Evolutionary conservation across 1,140 invertebrate species (phyloP), one percentile per base, ranked within the genome.

Genomic region (Hyphantria cunea): DNA sequence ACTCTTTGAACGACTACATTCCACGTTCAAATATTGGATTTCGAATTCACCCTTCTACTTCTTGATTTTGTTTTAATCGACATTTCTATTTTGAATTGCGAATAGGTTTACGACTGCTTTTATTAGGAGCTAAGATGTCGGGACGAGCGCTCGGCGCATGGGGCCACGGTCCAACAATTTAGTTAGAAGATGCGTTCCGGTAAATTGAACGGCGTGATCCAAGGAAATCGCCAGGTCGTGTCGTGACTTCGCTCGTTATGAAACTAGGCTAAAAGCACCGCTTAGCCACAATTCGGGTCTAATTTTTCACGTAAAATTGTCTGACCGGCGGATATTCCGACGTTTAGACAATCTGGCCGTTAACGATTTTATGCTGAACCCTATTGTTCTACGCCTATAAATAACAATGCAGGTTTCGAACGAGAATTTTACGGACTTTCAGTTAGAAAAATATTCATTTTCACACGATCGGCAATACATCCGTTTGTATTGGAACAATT

Each of bases 391-490:
- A 49, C 48, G 60, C 14, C 44, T 50, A 60, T 64, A 64, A 70
- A 70, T 72, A 25, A 25, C 1, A 25, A 25, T 25, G 17, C 2
- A 25, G 17, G 17, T 25, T 65, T 65, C 55, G 65, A 60, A 67
- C 54, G 54, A 42, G 69, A 76, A 66, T 68, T 56, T 32, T 56
- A 50, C 72, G 55, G 32, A 58, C 54, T 55, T 64, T 79, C 66
- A 66, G 67, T 55, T 72, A 73, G 68, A 73, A 77, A 80, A 82
- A 78, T 78, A 80, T 84, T 82, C 78, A 81, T 81, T 81, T 84
- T 79, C 72, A 80, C 78, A 69, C 69, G 71, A 45, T 17, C 65
- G 52, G 68, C 70, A 80, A 82, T 79, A 78, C 83, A 82, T 79
- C 76, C 76, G 76, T 77, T 82, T 79, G 76, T 78, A 78, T 79